Percentiles rank a stretch among this genome's conserved stretches.
phyloP scores from a whole-genome alignment of 2,113 vertebrate genomes.

The Zosterops japonicus region DNA sequence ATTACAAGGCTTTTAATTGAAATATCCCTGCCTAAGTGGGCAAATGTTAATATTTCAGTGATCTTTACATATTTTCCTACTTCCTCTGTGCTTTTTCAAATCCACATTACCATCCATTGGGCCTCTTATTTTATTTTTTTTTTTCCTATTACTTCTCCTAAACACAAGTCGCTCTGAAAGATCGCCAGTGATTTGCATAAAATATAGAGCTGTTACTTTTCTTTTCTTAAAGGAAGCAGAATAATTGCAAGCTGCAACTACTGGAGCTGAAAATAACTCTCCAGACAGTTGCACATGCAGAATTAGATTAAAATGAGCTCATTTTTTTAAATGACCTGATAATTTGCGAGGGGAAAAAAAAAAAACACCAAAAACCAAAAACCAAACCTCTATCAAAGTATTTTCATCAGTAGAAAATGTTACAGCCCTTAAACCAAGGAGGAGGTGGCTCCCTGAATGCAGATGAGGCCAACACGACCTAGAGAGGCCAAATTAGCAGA shows the following conservation, averaged over 20 bases:
- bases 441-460: neutral
- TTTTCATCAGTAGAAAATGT: constrained; percentile 62
- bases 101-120: neutral
- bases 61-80: neutral
- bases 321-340: constrained; percentile 75
- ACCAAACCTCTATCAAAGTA: neutral
- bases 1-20: neutral
- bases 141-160: constrained; percentile 40
- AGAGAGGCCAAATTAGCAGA: neutral
- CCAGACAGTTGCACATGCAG: constrained; percentile 70
- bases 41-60: neutral
- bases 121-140: neutral
- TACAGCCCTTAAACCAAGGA: neutral
- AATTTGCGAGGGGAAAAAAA: constrained; percentile 48
- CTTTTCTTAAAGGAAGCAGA: constrained; percentile 70
- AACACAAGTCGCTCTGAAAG: constrained; percentile 56
- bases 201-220: constrained; percentile 64
- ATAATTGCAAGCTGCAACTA: constrained; percentile 72
- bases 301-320: constrained; percentile 77
- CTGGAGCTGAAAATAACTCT: constrained; percentile 77
- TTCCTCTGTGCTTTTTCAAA: neutral
- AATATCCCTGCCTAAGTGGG: neutral
- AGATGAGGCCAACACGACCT: neutral
- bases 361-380: neutral
- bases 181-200: constrained; percentile 61